Evolutionary conservation across 2,113 vertebrate genomes (phyloP), one percentile per base, ranked within the genome.

Genomic region (Antennarius striatus): DNA sequence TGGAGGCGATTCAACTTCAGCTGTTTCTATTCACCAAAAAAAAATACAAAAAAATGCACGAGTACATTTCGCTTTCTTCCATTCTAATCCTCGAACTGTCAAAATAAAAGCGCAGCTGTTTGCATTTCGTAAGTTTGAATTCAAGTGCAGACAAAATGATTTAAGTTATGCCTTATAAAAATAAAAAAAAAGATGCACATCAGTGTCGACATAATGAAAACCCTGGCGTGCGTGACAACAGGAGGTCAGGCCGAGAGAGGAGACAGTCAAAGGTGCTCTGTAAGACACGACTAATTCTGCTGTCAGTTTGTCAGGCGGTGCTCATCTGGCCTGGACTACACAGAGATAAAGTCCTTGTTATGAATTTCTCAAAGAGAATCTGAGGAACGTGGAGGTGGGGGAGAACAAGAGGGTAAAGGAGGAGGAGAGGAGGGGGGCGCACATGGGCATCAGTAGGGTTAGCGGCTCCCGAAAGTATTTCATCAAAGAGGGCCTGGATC

Each of bases 401-500:
- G 79, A 71, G 82, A 71, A 81, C 82, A 84, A 82, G 79, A 83
- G 86, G 84, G 85, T 80, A 81, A 76, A 77, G 66, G 64, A 56
- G 68, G 57, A 70, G 63, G 74, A 22, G 59, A 66, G 60, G 80
- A 57, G 63, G 65, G 75, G 74, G 71, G 75, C 42, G 81, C 88
- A 90, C 84, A 86, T 85, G 85, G 88, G 85, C 82, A 89, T 88
- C 86, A 85, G 88, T 83, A 51, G 91, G 88, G 91, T 91, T 89
- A 89, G 89, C 85, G 60, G 86, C 86, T 92, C 93, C 91, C 92
- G 80, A 91, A 93, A 91, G 92, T 90, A 93, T 92, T 91, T 83
- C 90, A 93, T 93, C 93, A 93, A 93, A 93, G 92, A 90, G 85
- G 87, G 86, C 85, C 79, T 75, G 86, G 91, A 93, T 92, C 91